Base-by-base conservation (phyloP, 1,140 invertebrate species). In the Euwallacea fornicatus region DNA sequence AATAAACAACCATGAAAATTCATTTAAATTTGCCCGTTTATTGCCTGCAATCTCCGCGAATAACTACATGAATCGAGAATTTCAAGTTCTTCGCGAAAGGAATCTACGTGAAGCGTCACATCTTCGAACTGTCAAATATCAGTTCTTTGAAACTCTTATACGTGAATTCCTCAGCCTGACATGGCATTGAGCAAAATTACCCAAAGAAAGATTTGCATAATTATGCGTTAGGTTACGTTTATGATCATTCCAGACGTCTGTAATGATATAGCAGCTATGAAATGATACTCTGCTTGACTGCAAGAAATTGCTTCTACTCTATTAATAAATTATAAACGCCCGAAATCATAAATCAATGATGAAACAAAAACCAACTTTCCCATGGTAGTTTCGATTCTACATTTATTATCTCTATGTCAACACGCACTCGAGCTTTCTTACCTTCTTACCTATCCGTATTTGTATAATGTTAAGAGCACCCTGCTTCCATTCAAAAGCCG, bases 381-480 rank as follows among this genome's bases (percentile, higher is more conserved):
- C 61, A 56, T 56, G 54, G 54, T 56, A 50, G 46, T 10, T 50
- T 50, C 46, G 2, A 13, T 7, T 13, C 46, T 15, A 21, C 9
- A n/a, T 11, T 42, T n/a, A 53, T 66, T 66, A 66, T 66, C 53
- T n/a, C 21, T 55, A 42, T 66, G 64, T 66, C 64, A 66, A 66
- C 50, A 66, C 41, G 21, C 21, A 42, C 64, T 66, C 50, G 21
- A 54, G 41, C 10, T 43, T 56, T 66, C 53, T 46, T 33, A 33
- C 21, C 21, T 13, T 53, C 11, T 6, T 65, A 66, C 41, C 64
- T 66, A 33, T 41, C 8, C 42, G 13, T 66, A 53, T 66, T 66
- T 56, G 64, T 53, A 43, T 66, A 66, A 66, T 66, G 64, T 66
- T 66, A 56, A 66, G 47, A 66, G 50, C 64, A 56, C 41, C 53